phyloP scores from a whole-genome alignment of 2,888 invertebrate genomes.

The Campaea margaritaria region DNA sequence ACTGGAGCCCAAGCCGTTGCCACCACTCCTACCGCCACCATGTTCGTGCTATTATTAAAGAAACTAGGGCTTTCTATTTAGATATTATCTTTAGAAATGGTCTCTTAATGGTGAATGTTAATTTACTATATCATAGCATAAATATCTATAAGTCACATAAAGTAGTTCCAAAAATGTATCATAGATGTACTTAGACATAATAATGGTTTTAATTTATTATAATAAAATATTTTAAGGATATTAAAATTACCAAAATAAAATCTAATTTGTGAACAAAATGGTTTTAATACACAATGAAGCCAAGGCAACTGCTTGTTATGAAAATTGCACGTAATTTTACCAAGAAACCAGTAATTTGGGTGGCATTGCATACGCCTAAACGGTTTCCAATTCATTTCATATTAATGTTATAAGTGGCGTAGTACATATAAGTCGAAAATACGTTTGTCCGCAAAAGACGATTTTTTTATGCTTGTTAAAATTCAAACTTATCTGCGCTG shows the following conservation, averaged over 20 bases:
- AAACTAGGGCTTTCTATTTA: background rate
- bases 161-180: background rate
- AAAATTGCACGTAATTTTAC: slow-evolving; percentile 22
- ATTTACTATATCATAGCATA: too few species aligned
- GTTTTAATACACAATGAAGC: slow-evolving; percentile 18
- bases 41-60: slow-evolving; percentile 28
- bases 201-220: slow-evolving; percentile 24
- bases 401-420: slow-evolving; percentile 43
- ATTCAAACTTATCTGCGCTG: too few species aligned
- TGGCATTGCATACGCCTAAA: slow-evolving; percentile 45
- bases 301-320: slow-evolving; percentile 24
- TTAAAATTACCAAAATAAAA: slow-evolving; percentile 5
- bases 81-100: too few species aligned
- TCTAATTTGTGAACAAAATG: slow-evolving; percentile 1
- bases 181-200: background rate
- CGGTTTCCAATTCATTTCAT: slow-evolving; percentile 40
- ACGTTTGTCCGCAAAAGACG: background rate
- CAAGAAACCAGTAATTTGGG: slow-evolving; percentile 44
- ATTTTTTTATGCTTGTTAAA: too few species aligned
- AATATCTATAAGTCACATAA: too few species aligned
- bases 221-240: slow-evolving; percentile 5
- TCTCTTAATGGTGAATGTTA: too few species aligned
- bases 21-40: slow-evolving; percentile 30
- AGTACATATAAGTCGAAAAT: slow-evolving; percentile 25
- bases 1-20: slow-evolving; percentile 71